Percentiles rank a stretch among this genome's conserved stretches.
Evolutionary conservation across 2,113 vertebrate species (phyloP).

Genomic region (Cervus canadensis): DNA sequence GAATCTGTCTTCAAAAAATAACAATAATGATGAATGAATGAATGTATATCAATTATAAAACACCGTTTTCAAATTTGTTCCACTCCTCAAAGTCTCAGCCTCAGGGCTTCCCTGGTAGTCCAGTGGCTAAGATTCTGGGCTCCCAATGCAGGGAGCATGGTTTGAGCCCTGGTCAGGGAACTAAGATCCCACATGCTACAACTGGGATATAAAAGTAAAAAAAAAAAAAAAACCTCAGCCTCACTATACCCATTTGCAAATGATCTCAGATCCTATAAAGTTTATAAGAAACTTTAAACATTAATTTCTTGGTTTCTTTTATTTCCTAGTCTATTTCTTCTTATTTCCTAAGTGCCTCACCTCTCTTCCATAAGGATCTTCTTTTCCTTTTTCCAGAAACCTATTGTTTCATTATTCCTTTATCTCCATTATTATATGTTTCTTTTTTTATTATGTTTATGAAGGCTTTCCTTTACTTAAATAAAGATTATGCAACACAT

Average conservation of each 20-base stretch:
- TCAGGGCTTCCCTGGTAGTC: background rate
- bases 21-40: background rate
- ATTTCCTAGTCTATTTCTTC: background rate
- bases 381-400: background rate
- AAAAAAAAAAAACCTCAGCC: background rate
- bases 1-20: background rate
- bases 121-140: background rate
- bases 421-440: background rate
- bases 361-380: background rate
- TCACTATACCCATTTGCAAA: background rate
- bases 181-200: background rate
- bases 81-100: background rate
- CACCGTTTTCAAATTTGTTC: background rate
- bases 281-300: background rate
- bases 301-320: background rate
- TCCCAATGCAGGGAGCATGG: background rate
- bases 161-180: background rate
- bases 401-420: background rate
- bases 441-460: background rate
- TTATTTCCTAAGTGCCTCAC: background rate
- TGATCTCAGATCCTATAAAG: background rate
- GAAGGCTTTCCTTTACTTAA: background rate
- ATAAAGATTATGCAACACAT: background rate
- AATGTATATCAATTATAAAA: background rate
- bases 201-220: background rate